These are phyloP conservation scores for Drosophila mettleri DNA, from an alignment of 2,888 invertebrate genomes.

Conservation along the genomic window DNA sequence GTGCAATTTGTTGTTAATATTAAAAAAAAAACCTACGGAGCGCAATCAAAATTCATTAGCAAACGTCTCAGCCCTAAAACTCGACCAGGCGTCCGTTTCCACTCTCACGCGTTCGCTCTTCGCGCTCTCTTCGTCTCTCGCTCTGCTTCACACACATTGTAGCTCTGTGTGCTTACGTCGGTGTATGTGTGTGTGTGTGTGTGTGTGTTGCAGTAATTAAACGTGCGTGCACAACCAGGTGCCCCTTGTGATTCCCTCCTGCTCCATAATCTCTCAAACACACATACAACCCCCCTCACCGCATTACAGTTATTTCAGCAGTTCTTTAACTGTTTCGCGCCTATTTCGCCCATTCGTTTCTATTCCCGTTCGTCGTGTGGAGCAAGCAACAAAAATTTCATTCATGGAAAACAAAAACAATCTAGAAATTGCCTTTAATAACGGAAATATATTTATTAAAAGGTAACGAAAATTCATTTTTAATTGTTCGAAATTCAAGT, in stretches of 20 bases:
- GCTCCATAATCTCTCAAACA: constrained; percentile 7
- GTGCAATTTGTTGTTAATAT: constrained; percentile 40
- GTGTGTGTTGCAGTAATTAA: constrained; percentile 52
- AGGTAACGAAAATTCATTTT: constrained; percentile 73
- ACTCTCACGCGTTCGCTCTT: constrained; percentile 22
- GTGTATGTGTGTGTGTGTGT: constrained; percentile 28
- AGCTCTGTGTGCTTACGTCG: constrained; percentile 16
- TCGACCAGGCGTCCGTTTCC: constrained; percentile 34
- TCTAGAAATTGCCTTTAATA: constrained; percentile 85
- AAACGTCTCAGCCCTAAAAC: constrained; percentile 56
- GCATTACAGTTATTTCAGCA: constrained; percentile 14
- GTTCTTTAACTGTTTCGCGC: constrained; percentile 58
- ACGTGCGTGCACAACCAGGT: constrained; percentile 56
- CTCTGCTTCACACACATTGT: constrained; percentile 22
- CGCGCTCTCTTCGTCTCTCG: constrained; percentile 9
- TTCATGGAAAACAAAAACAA: constrained; percentile 85
- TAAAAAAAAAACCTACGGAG: constrained; percentile 31
- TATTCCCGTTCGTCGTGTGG: constrained; percentile 30
- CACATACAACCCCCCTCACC: constrained; percentile 18
- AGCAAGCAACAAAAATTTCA: constrained; percentile 66
- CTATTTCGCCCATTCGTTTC: constrained; percentile 53
- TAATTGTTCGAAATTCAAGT: constrained; percentile 4
- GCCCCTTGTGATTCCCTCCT: constrained; percentile 11
- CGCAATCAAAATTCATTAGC: constrained; percentile 46
- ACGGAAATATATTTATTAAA: constrained; percentile 85